These are phyloP conservation scores for Latrodectus elegans DNA, from an alignment of 2,888 invertebrate genomes.

Conservation along the genomic window DNA sequence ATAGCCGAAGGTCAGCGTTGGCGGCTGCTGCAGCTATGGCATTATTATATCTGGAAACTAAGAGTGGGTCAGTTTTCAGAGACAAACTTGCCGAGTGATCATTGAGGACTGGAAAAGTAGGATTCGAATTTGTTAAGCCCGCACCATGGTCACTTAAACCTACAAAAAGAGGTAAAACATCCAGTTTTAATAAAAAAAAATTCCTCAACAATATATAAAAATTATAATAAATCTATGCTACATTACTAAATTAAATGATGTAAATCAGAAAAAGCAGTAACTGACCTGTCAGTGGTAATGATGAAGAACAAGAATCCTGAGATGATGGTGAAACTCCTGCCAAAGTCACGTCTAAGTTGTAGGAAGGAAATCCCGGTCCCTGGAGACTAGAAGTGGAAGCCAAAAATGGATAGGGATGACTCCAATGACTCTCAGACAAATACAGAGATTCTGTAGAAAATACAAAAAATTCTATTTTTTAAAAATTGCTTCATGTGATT, in stretches of 20 bases:
- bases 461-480: not conserved
- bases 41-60: constrained; percentile 57
- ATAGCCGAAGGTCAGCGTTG: constrained; percentile 62
- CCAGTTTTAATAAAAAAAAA: not conserved
- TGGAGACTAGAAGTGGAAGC: constrained; percentile 68
- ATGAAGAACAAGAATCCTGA: constrained; percentile 65
- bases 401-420: constrained; percentile 70
- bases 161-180: constrained; percentile 16
- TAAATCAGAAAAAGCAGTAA: not conserved
- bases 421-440: constrained; percentile 70
- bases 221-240: no score
- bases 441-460: constrained; percentile 46
- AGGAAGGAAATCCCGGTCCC: constrained; percentile 67
- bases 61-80: constrained; percentile 65
- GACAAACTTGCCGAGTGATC: constrained; percentile 64
- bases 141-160: constrained; percentile 54
- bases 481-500: no score
- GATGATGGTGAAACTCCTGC: constrained; percentile 58
- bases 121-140: constrained; percentile 35
- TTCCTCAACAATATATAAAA: not conserved
- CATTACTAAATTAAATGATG: not conserved
- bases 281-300: constrained; percentile 49
- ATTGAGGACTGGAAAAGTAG: constrained; percentile 56
- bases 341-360: constrained; percentile 46
- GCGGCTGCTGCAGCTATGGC: constrained; percentile 63